phyloP scores from a whole-genome alignment of 2,888 invertebrate genomes.

The Acleris laterana region DNA sequence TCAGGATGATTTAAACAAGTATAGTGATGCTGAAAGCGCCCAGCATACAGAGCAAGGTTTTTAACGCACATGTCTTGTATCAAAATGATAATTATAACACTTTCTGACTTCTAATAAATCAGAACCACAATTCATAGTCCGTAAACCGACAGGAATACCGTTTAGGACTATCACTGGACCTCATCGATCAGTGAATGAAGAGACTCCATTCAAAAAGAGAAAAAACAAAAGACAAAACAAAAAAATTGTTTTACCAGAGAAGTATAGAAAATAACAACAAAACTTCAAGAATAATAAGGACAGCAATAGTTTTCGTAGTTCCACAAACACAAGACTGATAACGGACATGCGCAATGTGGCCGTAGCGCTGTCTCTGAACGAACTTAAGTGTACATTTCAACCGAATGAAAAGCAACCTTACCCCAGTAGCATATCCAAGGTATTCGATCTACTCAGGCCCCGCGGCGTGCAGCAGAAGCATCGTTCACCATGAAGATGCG shows the following conservation, averaged over 20 bases:
- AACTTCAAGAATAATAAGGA: conserved; percentile 74
- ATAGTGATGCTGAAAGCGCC: too few relatives aligned
- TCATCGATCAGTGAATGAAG: too few relatives aligned
- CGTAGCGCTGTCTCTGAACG: conserved; percentile 56
- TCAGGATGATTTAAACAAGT: too few relatives aligned
- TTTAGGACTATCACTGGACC: too few relatives aligned
- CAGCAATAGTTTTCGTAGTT: conserved; percentile 74
- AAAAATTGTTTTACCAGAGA: conserved; percentile 32
- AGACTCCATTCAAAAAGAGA: not conserved
- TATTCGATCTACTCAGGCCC: conserved; percentile 47
- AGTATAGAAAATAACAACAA: conserved; percentile 48
- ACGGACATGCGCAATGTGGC: conserved; percentile 75
- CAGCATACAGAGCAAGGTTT: too few relatives aligned
- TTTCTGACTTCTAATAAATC: too few relatives aligned
- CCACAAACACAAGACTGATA: conserved; percentile 64
- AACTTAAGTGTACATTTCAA: conserved; percentile 49
- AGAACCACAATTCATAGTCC: too few relatives aligned
- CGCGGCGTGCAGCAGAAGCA: conserved; percentile 67
- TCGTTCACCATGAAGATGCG: conserved; percentile 61
- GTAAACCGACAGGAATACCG: too few relatives aligned
- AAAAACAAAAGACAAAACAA: conserved; percentile 15
- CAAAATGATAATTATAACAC: too few relatives aligned
- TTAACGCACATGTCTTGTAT: too few relatives aligned
- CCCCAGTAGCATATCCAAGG: conserved; percentile 49
- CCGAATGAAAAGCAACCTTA: conserved; percentile 57